Base-by-base conservation (phyloP, 2,888 invertebrate genomes). In the Ectemnius continuus region DNA sequence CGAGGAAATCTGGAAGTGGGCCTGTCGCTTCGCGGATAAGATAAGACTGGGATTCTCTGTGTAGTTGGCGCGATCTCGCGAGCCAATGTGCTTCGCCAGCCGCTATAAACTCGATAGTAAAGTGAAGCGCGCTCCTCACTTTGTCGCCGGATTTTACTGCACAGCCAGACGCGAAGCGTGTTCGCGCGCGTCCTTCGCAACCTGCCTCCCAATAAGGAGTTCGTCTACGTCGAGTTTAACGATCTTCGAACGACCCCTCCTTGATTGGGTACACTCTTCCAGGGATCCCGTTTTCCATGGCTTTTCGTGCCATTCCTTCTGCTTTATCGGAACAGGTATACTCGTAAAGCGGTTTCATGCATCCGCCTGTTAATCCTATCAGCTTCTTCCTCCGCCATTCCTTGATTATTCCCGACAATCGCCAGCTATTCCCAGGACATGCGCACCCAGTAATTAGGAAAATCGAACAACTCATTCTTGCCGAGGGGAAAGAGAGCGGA, bases 91-190 rank as follows among this genome's bases (percentile, higher is more conserved):
- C 70, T 79, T 20, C 26, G 61, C 61, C 68, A 52, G 64, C 65
- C 76, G 71, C 74, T 64, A 84, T 84, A 84, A 84, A 84, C 61
- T 72, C 71, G 79, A 69, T 67, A 75, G 75, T 84, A 84, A 84
- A 84, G 78, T 70, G 73, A 83, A 71, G 63, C 75, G 76, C 83
- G 81, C 80, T 79, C 76, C 72, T 83, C 84, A 84, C 76, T 84
- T 84, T 84, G 84, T 82, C 84, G 73, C 71, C 77, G 67, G 74
- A 47, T 78, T 84, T 84, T 83, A 83, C 83, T 81, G 80, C 70
- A 61, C 64, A 45, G 28, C 61, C 63, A 52, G 66, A 47, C 52
- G 1, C 52, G 1, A 11, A 36, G 36, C 23, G 47, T 73, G 26
- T 45, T 58, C 46, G 20, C 57, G 20, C 57, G 13, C 47, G 48